Conservation (phyloP, 2,113 vertebrate genomes). For the Coturnix japonica region DNA sequence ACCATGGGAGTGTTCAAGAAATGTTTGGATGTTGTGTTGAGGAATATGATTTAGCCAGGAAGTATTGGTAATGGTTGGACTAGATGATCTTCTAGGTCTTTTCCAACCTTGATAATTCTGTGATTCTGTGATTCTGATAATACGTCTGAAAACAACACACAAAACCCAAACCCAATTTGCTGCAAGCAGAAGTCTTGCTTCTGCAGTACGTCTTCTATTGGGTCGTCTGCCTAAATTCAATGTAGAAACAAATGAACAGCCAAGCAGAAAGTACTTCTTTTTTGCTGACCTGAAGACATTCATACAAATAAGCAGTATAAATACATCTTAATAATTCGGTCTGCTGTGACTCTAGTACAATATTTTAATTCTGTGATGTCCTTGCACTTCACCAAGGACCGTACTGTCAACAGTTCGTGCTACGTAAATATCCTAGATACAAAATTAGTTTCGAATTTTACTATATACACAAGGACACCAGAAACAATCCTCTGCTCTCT, state of each 20-base stretch:
- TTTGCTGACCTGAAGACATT: constrained; percentile 42
- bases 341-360: constrained; percentile 14
- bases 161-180: background rate
- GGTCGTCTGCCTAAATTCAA: background rate
- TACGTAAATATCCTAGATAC: background rate
- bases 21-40: too few relatives aligned
- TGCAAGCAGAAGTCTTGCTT: background rate
- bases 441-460: constrained; percentile 37
- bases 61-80: too few relatives aligned
- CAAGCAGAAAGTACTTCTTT: constrained; percentile 2
- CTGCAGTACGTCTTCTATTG: background rate
- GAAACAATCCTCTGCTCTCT: too few relatives aligned
- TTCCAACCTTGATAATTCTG: too few relatives aligned
- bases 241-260: background rate
- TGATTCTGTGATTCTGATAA: too few relatives aligned
- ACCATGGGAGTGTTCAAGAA: too few relatives aligned
- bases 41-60: too few relatives aligned
- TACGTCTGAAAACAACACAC: too few relatives aligned
- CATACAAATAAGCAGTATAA: constrained; percentile 24
- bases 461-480: background rate
- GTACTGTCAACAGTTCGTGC: background rate
- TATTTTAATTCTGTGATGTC: constrained; percentile 13
- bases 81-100: too few relatives aligned
- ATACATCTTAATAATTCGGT: constrained; percentile 27
- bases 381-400: constrained; percentile 25